These are phyloP conservation scores for Hyphantria cunea DNA, from an alignment of 1,140 invertebrate genomes.

Conservation along the genomic window DNA sequence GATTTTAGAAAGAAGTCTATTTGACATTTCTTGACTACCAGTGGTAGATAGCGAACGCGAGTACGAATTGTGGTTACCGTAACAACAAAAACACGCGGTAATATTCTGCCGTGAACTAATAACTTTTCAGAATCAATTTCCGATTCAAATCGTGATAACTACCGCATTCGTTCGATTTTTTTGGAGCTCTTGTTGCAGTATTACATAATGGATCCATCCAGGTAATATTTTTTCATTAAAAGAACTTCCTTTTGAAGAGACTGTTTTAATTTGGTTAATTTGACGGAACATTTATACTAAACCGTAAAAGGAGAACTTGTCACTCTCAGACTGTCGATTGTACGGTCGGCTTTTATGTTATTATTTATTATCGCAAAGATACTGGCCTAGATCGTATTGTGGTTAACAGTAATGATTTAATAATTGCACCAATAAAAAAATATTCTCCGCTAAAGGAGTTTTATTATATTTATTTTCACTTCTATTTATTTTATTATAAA, in stretches of 20 bases:
- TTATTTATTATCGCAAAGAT: too few relatives aligned
- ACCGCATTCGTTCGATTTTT: slow-evolving; percentile 19
- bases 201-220: slow-evolving; percentile 65
- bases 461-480: too few relatives aligned
- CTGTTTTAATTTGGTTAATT: slow-evolving; percentile 41
- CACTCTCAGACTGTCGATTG: background rate
- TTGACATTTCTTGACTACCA: slow-evolving; percentile 17
- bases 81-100: slow-evolving; percentile 33
- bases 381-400: too few relatives aligned
- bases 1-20: background rate
- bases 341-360: too few relatives aligned
- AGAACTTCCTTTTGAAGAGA: slow-evolving; percentile 43
- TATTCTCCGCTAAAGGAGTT: too few relatives aligned
- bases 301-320: background rate
- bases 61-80: slow-evolving; percentile 47
- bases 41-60: slow-evolving; percentile 39
- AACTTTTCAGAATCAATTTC: background rate
- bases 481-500: too few relatives aligned
- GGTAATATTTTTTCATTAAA: slow-evolving; percentile 52
- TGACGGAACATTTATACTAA: background rate
- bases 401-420: too few relatives aligned
- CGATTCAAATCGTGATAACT: slow-evolving; percentile 9
- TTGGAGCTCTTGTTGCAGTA: slow-evolving; percentile 28
- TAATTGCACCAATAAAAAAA: too few relatives aligned
- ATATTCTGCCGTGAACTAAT: slow-evolving; percentile 25